Evolutionary conservation across 2,797 vertebrate species (phyloP).

Genomic region (Mus caroli): DNA sequence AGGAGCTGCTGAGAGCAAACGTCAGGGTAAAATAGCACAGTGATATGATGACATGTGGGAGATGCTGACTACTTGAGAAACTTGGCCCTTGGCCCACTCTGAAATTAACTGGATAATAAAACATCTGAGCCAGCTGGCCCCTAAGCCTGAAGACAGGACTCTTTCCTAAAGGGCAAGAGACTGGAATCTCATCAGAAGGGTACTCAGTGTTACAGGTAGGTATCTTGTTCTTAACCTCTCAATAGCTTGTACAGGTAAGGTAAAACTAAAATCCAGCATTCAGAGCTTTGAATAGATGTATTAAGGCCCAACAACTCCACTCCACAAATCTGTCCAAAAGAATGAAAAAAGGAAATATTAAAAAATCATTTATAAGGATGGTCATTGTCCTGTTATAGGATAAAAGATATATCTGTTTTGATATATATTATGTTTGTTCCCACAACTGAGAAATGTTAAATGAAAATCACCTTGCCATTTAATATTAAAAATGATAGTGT

Average conservation of each 20-base stretch:
- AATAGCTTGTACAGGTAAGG: slow-evolving; percentile 50
- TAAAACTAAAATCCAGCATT: slow-evolving; percentile 54
- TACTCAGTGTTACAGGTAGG: slow-evolving; percentile 37
- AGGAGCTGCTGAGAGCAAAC: slow-evolving; percentile 27
- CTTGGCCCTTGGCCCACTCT: not conserved
- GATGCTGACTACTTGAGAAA: slow-evolving; percentile 78
- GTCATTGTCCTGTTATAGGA: not conserved
- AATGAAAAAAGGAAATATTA: slow-evolving; percentile 41
- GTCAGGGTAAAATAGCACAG: slow-evolving; percentile 36
- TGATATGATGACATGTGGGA: slow-evolving; percentile 65
- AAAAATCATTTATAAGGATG: slow-evolving; percentile 43
- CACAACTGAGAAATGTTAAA: slow-evolving; percentile 14
- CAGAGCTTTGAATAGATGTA: slow-evolving; percentile 23
- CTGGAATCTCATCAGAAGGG: not conserved
- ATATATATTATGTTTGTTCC: not conserved
- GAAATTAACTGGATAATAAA: slow-evolving; percentile 83
- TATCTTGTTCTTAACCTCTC: slow-evolving; percentile 43
- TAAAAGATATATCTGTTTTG: slow-evolving; percentile 7
- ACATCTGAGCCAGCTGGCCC: slow-evolving; percentile 79
- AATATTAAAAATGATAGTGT: slow-evolving; percentile 1
- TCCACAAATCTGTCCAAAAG: slow-evolving; percentile 45
- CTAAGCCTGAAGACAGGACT: slow-evolving; percentile 16
- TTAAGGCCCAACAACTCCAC: slow-evolving; percentile 57
- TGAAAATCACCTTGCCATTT: slow-evolving; percentile 32
- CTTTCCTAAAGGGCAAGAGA: slow-evolving; percentile 7